These are phyloP conservation scores for Drepanosiphum platanoidis DNA, from an alignment of 2,888 invertebrate genomes.

Conservation along the genomic window DNA sequence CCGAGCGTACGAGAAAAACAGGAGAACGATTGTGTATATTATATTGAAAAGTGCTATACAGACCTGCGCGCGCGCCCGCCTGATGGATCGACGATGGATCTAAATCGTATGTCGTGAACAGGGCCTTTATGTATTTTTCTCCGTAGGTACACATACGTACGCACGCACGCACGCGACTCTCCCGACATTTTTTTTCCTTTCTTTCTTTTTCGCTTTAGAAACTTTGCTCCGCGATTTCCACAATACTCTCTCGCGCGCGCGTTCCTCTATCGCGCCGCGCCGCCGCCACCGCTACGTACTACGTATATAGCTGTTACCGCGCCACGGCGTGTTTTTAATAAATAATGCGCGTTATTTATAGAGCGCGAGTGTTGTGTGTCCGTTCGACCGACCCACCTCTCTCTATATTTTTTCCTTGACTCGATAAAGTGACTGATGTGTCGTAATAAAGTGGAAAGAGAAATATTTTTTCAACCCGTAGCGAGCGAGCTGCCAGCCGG, in stretches of 20 bases:
- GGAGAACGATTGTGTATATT: constrained; percentile 39
- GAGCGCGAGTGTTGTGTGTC: not conserved
- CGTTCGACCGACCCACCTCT: constrained; percentile 11
- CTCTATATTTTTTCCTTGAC: constrained; percentile 20
- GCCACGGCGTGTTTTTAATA: constrained; percentile 50
- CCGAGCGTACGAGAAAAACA: not conserved
- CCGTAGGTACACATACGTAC: not conserved
- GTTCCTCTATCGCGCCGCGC: not conserved
- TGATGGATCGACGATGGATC: constrained; percentile 57
- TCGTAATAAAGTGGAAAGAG: constrained; percentile 40
- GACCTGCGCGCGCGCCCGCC: not conserved
- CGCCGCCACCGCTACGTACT: not conserved
- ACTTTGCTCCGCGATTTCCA: constrained; percentile 12
- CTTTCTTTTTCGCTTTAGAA: constrained; percentile 2
- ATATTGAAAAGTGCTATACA: constrained; percentile 34
- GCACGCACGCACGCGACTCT: not conserved
- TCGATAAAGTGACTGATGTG: constrained; percentile 58
- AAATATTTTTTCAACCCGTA: constrained; percentile 23
- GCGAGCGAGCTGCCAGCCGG: not conserved
- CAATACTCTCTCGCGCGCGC: too few relatives aligned
- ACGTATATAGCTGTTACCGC: not conserved
- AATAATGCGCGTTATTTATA: constrained; percentile 1
- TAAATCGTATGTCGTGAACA: constrained; percentile 29
- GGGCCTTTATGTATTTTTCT: constrained; percentile 14
- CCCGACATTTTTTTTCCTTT: not conserved